Evolutionary conservation across 2,888 invertebrate genomes (phyloP), one percentile per base, ranked within the genome.

Genomic region (Hydrotaea diabolus): DNA sequence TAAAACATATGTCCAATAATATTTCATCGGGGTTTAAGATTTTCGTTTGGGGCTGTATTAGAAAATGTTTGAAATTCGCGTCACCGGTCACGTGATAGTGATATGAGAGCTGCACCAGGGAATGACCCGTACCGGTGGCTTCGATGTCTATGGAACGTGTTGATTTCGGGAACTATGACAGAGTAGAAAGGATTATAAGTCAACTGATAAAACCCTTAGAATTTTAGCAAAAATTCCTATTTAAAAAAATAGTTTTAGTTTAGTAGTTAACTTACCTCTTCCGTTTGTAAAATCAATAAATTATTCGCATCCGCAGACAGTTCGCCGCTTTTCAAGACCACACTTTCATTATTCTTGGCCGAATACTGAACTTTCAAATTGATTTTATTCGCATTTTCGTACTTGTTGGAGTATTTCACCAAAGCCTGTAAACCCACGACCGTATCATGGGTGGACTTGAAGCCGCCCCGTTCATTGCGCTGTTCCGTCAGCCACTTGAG

Each of bases 381-480:
- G 23, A 43, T 15, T 11, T 55, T 55, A 69, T 43, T 21, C 23
- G 7, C 36, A 13, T 19, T 19, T 5, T 93, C 92, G 57, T 95
- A 92, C 87, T 93, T 93, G 79, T 93, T 93, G 1, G 94, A 94
- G 83, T 95, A 92, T 88, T 94, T 93, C 26, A 95, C 94, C 55
- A 96, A 90, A 0, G 96, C 95, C 87, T 94, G 93, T 81, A 96
- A 92, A 31, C 95, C 96, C 59, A 96, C 93, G 8, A 95, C 95
- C 0, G 96, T 96, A 88, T 96, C 96, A 93, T 95, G 96, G 0
- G 96, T 96, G 0, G 96, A 94, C 0, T 94, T 91, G 87, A 96
- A 96, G 0, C 96, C 96, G 3, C 96, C 96, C 0, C 93, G 91
- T 0, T 94, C 91, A 76, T 94, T 94, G 53, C 95, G 92, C 88